A percentile compares a stretch with the other conserved stretches of the same genome.
phyloP scores from a whole-genome alignment of 2,888 invertebrate species.

The Rhagonycha fulva region DNA sequence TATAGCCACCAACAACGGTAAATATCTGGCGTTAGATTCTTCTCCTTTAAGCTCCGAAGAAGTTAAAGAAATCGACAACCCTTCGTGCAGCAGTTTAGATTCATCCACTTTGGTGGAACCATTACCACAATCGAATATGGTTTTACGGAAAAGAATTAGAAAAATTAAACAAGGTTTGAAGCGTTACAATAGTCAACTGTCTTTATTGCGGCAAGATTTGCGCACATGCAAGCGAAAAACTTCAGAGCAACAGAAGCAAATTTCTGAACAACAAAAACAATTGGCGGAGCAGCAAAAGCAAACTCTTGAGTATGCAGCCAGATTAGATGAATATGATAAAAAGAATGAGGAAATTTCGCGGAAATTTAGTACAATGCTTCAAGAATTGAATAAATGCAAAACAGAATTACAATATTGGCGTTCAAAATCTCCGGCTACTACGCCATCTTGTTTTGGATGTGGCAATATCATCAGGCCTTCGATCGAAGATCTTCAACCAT shows the following conservation, averaged over 20 bases:
- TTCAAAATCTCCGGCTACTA: constrained; percentile 80
- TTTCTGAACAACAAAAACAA: constrained; percentile 75
- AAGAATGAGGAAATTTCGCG: constrained; percentile 89
- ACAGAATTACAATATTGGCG: constrained; percentile 91
- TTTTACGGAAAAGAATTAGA: constrained; percentile 81
- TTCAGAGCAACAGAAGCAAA: constrained; percentile 83
- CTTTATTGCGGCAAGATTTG: constrained; percentile 77
- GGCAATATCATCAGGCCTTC: constrained; percentile 64
- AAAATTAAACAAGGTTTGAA: constrained; percentile 91
- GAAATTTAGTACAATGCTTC: constrained; percentile 83
- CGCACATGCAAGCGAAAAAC: constrained; percentile 82
- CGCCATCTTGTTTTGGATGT: constrained; percentile 74
- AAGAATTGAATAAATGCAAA: constrained; percentile 91
- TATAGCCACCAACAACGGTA: constrained; percentile 62
- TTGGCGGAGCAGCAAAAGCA: constrained; percentile 76
- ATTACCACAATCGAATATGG: constrained; percentile 84
- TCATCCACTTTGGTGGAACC: constrained; percentile 58
- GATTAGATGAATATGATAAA: constrained; percentile 88
- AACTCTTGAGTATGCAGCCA: constrained; percentile 77
- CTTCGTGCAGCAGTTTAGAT: constrained; percentile 57
- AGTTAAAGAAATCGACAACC: constrained; percentile 56
- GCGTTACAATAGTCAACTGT: constrained; percentile 81
- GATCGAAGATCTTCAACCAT: constrained; percentile 64
- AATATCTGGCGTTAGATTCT: constrained; percentile 63
- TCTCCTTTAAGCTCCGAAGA: constrained; percentile 63